A percentile compares a stretch with the other conserved stretches of the same genome.
These are phyloP conservation scores for Tetranychus cinnabarinus DNA, from an alignment of 1,140 invertebrate species.

Conservation along the genomic window DNA sequence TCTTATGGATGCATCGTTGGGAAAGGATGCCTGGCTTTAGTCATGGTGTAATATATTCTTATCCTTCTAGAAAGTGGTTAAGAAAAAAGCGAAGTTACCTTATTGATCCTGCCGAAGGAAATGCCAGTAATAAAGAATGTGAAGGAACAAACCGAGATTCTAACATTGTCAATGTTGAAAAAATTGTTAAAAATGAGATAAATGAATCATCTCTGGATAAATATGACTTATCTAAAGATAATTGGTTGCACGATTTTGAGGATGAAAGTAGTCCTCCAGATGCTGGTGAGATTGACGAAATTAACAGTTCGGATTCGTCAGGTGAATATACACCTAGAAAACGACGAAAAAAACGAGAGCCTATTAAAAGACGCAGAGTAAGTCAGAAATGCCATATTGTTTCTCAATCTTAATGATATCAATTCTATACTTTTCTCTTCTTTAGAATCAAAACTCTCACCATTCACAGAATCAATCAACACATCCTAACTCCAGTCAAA, in stretches of 20 bases:
- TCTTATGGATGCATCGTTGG: slow-evolving; percentile 59
- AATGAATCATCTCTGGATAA: slow-evolving; percentile 17
- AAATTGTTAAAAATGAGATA: background rate
- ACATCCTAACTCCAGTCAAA: background rate
- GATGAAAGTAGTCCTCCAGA: slow-evolving; percentile 39
- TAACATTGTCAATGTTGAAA: background rate
- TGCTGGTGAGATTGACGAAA: slow-evolving; percentile 54
- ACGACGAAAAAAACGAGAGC: slow-evolving; percentile 28
- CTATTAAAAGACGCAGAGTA: slow-evolving; percentile 1
- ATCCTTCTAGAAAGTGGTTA: slow-evolving; percentile 47
- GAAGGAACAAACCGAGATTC: background rate
- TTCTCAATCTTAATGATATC: no score
- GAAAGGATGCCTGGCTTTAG: slow-evolving; percentile 66
- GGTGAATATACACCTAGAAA: slow-evolving; percentile 68
- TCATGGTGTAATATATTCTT: slow-evolving; percentile 79
- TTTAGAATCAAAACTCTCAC: no score
- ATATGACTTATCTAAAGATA: slow-evolving; percentile 14
- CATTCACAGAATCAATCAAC: background rate
- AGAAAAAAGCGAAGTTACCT: slow-evolving; percentile 80
- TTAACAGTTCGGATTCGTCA: slow-evolving; percentile 67
- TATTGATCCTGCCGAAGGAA: slow-evolving; percentile 32
- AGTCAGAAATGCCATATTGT: no score
- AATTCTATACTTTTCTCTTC: no score
- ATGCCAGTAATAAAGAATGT: slow-evolving; percentile 6
- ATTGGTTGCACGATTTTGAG: slow-evolving; percentile 21